A percentile compares a stretch with the other conserved stretches of the same genome.
phyloP scores from a whole-genome alignment of 2,113 vertebrate genomes.

The Phainopepla nitens region DNA sequence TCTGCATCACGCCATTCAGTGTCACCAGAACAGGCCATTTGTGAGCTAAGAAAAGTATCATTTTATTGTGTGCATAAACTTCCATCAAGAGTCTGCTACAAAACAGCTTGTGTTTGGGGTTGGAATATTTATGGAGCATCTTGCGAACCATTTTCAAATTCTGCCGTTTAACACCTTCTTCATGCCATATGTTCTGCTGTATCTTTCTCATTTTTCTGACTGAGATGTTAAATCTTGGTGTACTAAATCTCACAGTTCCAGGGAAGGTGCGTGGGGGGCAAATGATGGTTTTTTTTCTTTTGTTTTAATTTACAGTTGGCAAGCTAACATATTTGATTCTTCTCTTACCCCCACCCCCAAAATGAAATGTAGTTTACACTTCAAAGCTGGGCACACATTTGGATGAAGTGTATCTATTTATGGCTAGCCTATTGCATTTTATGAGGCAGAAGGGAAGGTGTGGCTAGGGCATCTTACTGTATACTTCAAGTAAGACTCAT shows the following conservation, averaged over 20 bases:
- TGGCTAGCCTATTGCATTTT: not conserved
- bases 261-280: not conserved
- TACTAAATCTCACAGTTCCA: slow-evolving; percentile 15
- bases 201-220: slow-evolving; percentile 3
- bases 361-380: not conserved
- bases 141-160: slow-evolving; percentile 9
- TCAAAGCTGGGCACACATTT: not conserved
- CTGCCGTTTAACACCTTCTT: slow-evolving; percentile 12
- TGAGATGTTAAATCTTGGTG: slow-evolving; percentile 8
- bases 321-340: slow-evolving; percentile 34
- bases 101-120: slow-evolving; percentile 36
- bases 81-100: not conserved
- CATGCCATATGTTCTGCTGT: slow-evolving; percentile 23
- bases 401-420: not conserved
- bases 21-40: not conserved
- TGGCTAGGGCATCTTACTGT: not conserved
- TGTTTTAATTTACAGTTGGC: slow-evolving; percentile 38
- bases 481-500: not conserved
- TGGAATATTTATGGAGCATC: slow-evolving; percentile 44
- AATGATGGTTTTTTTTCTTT: not conserved
- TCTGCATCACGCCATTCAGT: not conserved
- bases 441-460: not conserved
- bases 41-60: not conserved
- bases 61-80: not conserved
- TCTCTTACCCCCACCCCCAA: not conserved